Evolutionary conservation across 2,888 invertebrate genomes (phyloP).

Genomic region (Adelphocoris suturalis): DNA sequence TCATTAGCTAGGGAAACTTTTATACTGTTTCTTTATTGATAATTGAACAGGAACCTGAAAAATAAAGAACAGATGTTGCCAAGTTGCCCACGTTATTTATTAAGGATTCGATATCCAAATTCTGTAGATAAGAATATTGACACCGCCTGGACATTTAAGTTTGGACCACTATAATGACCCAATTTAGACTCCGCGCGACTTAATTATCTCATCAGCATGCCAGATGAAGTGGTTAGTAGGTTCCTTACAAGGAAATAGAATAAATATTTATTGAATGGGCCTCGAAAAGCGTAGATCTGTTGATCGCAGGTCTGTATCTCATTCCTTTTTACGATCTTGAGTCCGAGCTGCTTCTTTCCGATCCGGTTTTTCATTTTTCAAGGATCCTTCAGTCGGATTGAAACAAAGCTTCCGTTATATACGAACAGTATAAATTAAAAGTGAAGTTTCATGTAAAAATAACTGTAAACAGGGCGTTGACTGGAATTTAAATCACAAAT

Average conservation of each 20-base stretch:
- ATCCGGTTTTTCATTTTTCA: slow-evolving; percentile 24
- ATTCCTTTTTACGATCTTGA: neutral
- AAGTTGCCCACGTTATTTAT: too few species aligned
- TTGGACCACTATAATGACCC: too few species aligned
- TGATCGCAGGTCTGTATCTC: neutral
- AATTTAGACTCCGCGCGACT: neutral
- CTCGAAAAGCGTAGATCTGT: neutral
- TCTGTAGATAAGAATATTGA: too few species aligned
- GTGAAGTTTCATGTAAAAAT: neutral
- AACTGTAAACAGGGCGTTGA: neutral
- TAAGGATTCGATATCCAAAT: too few species aligned
- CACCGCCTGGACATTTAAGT: too few species aligned
- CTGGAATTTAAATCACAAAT: too few species aligned
- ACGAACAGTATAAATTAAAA: neutral
- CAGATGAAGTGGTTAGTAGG: neutral
- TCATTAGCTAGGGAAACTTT: too few species aligned
- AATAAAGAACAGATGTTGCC: too few species aligned
- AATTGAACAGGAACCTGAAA: too few species aligned
- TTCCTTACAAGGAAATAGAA: too few species aligned
- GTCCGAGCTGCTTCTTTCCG: neutral
- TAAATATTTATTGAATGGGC: too few species aligned
- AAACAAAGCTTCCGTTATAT: neutral
- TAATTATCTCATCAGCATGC: neutral
- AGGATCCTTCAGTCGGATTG: neutral
- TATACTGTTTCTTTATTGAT: too few species aligned